phyloP scores from a whole-genome alignment of 2,888 invertebrate genomes.

The Watsonalla binaria region DNA sequence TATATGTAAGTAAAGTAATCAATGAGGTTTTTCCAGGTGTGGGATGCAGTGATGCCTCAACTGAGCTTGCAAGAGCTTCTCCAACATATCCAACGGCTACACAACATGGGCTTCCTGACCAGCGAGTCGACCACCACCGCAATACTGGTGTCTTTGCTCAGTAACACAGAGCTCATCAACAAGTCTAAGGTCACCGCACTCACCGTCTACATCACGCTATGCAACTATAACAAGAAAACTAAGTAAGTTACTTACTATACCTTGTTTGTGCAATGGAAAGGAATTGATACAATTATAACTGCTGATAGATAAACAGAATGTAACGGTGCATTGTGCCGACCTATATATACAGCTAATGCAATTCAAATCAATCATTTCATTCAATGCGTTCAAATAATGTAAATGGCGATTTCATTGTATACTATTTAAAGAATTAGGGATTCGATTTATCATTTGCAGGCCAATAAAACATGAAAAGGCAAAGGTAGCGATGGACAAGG shows the following conservation, averaged over 20 bases:
- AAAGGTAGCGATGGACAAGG: slow-evolving; percentile 51
- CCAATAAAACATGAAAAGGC: slow-evolving; percentile 59
- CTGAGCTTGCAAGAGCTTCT: slow-evolving; percentile 75
- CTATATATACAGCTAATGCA: too few species aligned
- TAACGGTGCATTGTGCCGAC: too few species aligned
- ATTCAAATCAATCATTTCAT: too few species aligned
- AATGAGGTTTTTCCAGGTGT: slow-evolving; percentile 64
- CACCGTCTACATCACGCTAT: slow-evolving; percentile 77
- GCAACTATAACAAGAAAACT: slow-evolving; percentile 80
- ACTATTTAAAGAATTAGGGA: too few species aligned
- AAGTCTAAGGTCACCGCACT: slow-evolving; percentile 64
- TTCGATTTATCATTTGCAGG: slow-evolving; percentile 23
- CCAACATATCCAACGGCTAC: slow-evolving; percentile 78
- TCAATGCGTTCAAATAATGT: too few species aligned
- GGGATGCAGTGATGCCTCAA: slow-evolving; percentile 79
- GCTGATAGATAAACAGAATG: too few species aligned
- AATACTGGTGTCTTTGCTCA: slow-evolving; percentile 72
- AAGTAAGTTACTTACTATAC: too few species aligned
- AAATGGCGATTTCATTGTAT: too few species aligned
- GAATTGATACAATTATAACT: too few species aligned
- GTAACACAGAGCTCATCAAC: slow-evolving; percentile 62
- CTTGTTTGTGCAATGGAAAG: too few species aligned
- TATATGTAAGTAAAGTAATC: too few species aligned
- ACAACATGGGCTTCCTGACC: slow-evolving; percentile 80
- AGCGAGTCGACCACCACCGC: slow-evolving; percentile 68